These are phyloP conservation scores for Caenorhabditis briggsae DNA, from an alignment of 1,140 invertebrate genomes.

Conservation along the genomic window DNA sequence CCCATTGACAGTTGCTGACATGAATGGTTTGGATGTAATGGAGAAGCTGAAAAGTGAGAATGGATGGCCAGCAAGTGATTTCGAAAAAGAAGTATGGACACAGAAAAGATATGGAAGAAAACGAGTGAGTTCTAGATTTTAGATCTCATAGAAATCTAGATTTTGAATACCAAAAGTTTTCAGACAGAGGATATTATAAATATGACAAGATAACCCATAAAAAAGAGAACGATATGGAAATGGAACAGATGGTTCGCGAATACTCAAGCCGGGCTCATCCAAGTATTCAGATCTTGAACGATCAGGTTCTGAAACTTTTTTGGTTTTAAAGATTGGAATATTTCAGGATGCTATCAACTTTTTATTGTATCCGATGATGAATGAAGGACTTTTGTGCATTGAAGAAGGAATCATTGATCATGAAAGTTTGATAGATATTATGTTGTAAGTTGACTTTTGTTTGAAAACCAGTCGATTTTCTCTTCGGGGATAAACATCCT, in stretches of 20 bases:
- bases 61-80: conserved; percentile 50
- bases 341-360: conserved; percentile 78
- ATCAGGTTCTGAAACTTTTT: background rate
- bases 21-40: conserved; percentile 74
- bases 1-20: conserved; percentile 75
- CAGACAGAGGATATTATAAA: conserved; percentile 62
- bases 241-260: conserved; percentile 52
- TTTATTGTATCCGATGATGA: conserved; percentile 76
- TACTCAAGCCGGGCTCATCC: background rate
- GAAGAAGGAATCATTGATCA: conserved; percentile 77
- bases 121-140: conserved; percentile 54
- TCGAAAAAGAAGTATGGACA: conserved; percentile 61
- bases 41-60: conserved; percentile 62
- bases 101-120: conserved; percentile 65
- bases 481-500: too few relatives aligned
- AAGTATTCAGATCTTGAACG: conserved; percentile 35
- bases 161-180: background rate
- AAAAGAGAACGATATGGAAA: conserved; percentile 59
- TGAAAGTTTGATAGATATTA: conserved; percentile 65
- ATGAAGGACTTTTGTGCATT: conserved; percentile 78
- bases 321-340: too few relatives aligned
- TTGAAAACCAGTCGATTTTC: background rate
- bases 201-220: conserved; percentile 60
- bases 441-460: conserved; percentile 64
- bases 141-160: background rate